phyloP scores from a whole-genome alignment of 2,113 vertebrate genomes.

The Anhinga anhinga region DNA sequence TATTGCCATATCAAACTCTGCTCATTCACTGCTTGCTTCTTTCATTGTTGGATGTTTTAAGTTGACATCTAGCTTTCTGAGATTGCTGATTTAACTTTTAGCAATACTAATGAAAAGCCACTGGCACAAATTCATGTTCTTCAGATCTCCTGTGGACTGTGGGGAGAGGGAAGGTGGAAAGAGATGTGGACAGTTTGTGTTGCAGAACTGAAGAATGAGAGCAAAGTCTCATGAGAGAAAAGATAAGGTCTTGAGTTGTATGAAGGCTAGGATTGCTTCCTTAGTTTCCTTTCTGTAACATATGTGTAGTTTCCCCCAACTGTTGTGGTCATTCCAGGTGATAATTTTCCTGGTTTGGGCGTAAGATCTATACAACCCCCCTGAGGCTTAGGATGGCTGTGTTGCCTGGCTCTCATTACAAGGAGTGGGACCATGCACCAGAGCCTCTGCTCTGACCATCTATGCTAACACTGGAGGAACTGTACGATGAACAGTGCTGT shows the following conservation, averaged over 20 bases:
- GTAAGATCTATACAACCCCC: fast-evolving
- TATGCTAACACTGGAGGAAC: background rate
- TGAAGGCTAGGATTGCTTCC: no score
- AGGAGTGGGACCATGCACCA: background rate
- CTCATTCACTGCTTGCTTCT: background rate
- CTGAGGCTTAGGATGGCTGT: fast-evolving
- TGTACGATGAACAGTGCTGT: background rate
- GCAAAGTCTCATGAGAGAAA: background rate
- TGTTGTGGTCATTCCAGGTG: background rate
- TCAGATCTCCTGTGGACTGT: background rate
- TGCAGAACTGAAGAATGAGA: background rate
- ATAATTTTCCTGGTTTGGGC: background rate
- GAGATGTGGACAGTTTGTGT: background rate
- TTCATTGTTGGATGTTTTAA: background rate
- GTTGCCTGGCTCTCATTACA: fast-evolving
- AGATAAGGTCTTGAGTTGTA: background rate
- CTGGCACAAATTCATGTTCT: background rate
- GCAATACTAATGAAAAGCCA: background rate
- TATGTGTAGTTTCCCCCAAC: background rate
- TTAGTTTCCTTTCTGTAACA: background rate
- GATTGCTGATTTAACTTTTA: background rate
- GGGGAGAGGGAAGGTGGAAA: background rate
- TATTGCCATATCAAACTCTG: fast-evolving
- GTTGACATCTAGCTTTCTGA: background rate
- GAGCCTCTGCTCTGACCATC: background rate